Evolutionary conservation across 30 jellyfish, hydroid and myxozoan genomes (phyloP), one percentile per base, ranked within the genome.

Genomic region (Chrysaora quinquecirrha): DNA sequence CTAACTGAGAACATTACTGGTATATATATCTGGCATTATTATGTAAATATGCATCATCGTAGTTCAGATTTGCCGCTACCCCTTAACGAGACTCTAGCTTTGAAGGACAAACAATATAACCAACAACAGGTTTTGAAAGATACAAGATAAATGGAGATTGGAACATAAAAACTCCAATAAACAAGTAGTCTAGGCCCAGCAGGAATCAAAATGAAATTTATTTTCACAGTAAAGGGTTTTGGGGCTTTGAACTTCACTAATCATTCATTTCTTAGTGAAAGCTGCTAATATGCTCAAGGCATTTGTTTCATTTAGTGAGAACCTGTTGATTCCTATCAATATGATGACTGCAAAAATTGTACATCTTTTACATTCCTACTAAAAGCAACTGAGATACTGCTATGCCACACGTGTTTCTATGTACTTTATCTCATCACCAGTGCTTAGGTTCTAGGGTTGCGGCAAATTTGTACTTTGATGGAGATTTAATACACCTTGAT

Each of bases 141-240:
- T 43, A 43, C 58, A 43, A 43, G 58, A 43, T 43, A 43, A 43
- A 43, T 43, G 58, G 16, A 43, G 58, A 43, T 43, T 43, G 58
- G 58, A 43, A 43, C 58, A 43, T 43, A 43, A 43, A 43, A 43
- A 43, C 58, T 43, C 58, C 58, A 43, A 43, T 43, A 43, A 16
- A 43, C 58, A 43, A 43, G 58, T 43, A 43, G 58, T 43, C 58
- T 43, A 43, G 58, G 58, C 58, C 58, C 58, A 43, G 58, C 58
- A 43, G 58, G 58, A 43, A 43, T 43, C 58, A 43, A 43, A 43
- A 43, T 43, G 58, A 43, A 43, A 43, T 43, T 43, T 43, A 43
- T 43, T 43, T 43, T 43, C 58, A 43, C 58, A 43, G 58, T 43
- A 43, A 43, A 43, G 58, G 58, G 58, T 43, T 43, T 43, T 6